These are phyloP conservation scores for Brachyptera risi DNA, from an alignment of 2,888 invertebrate species.

Conservation along the genomic window DNA sequence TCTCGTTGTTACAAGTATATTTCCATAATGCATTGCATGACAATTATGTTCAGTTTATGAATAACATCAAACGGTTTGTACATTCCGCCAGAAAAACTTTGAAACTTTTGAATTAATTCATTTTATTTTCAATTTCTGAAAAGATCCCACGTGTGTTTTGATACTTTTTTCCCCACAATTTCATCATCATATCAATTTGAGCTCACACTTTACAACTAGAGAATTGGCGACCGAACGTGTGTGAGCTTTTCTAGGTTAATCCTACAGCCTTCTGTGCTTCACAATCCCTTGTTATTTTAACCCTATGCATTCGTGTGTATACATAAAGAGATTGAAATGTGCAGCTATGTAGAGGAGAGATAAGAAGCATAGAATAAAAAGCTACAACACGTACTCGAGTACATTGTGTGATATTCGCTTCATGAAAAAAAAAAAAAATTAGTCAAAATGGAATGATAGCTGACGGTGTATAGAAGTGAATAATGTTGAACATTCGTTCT, in stretches of 20 bases:
- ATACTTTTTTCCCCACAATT: neutral
- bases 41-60: no score
- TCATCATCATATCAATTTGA: no score
- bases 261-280: neutral
- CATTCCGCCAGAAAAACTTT: no score
- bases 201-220: neutral
- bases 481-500: no score
- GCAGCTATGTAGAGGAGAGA: constrained; percentile 8
- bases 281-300: neutral
- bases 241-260: neutral
- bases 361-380: neutral
- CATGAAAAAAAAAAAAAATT: no score
- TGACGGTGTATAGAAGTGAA: no score
- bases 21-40: no score
- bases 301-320: neutral
- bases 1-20: no score
- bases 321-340: constrained; percentile 3
- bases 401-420: neutral
- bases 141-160: neutral
- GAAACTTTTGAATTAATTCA: neutral
- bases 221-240: neutral
- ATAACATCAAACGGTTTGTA: no score
- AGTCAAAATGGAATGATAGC: no score
- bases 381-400: neutral
- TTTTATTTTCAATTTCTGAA: neutral